Base-by-base conservation (phyloP, 2,888 invertebrate species). In the Parnassius orleans region DNA sequence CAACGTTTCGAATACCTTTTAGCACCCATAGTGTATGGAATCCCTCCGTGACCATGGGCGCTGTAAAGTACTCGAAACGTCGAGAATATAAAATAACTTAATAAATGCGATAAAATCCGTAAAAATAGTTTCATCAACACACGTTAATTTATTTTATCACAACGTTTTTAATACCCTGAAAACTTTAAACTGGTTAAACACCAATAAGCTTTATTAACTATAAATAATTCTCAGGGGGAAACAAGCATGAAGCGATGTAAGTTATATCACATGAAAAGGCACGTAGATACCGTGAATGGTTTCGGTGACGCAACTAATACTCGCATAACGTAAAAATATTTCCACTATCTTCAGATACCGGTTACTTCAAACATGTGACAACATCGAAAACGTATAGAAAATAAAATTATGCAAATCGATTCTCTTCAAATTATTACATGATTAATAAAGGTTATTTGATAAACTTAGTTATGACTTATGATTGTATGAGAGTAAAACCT, bases 381-480 rank as follows among this genome's bases (percentile, higher is more conserved):
- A 53, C 56, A 60, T 42, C 44, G 55, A 33, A n/a, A 24, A 57
- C 46, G 19, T 24, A 52, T 46, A 56, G 61, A 61, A 63, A 63
- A 63, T 66, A 67, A 66, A 67, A 64, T 65, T 65, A 68, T 68
- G 66, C 60, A 66, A 69, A 69, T 68, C 57, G 42, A 59, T 14
- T 48, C 60, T 24, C 60, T 60, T 61, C 64, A 68, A 66, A 66
- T 65, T 43, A 60, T 64, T 68, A 57, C 63, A 65, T 54, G 52
- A 56, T 46, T 56, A 56, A 63, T 60, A 63, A 52, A 61, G 55
- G 41, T 62, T 42, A 47, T 57, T 53, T 43, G 10, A 48, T 41
- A 44, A 46, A 47, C 48, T 42, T 44, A 48, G 53, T 41, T 51
- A 43, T 44, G n/a, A 43, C 24, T 33, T 33, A 33, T 33, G 33